Conservation (phyloP, 1,140 invertebrate genomes). For the Calliphora vicina region DNA sequence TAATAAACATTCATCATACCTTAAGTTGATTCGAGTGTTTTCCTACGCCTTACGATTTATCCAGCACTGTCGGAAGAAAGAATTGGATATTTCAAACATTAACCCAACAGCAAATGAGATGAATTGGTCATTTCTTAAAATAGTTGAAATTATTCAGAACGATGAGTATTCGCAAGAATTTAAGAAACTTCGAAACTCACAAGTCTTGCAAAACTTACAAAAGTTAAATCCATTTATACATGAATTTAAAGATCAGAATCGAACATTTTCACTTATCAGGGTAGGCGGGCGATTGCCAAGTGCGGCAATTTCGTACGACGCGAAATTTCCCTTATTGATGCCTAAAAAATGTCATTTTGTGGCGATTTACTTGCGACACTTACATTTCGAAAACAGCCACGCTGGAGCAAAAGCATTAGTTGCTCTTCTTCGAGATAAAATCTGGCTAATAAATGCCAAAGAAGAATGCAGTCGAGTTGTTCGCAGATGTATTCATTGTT, state of each 20-base stretch:
- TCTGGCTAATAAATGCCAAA: slow-evolving; percentile 38
- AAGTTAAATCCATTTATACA: slow-evolving; percentile 23
- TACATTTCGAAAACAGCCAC: slow-evolving; percentile 35
- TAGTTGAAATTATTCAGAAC: slow-evolving; percentile 25
- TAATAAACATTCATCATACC: neutral
- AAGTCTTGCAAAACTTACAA: slow-evolving; percentile 6
- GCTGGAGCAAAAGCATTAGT: slow-evolving; percentile 26
- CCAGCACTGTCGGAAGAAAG: neutral
- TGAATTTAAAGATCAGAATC: neutral
- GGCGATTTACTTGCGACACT: slow-evolving; percentile 12
- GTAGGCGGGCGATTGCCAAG: slow-evolving; percentile 25
- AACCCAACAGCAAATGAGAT: neutral
- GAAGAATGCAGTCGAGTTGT: slow-evolving; percentile 32
- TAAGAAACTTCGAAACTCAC: slow-evolving; percentile 4
- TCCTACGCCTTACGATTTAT: neutral
- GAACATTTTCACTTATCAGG: slow-evolving; percentile 21
- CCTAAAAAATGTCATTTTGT: slow-evolving; percentile 30
- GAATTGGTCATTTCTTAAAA: slow-evolving; percentile 1
- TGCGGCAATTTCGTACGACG: slow-evolving; percentile 31
- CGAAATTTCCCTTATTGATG: slow-evolving; percentile 34
- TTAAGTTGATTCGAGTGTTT: neutral
- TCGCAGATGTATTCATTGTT: slow-evolving; percentile 29
- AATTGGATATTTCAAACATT: neutral
- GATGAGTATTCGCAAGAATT: slow-evolving; percentile 15
- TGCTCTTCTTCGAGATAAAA: slow-evolving; percentile 27